Evolutionary conservation across 2,797 vertebrate genomes (phyloP).

Genomic region (Heteromormyrus szaboi): DNA sequence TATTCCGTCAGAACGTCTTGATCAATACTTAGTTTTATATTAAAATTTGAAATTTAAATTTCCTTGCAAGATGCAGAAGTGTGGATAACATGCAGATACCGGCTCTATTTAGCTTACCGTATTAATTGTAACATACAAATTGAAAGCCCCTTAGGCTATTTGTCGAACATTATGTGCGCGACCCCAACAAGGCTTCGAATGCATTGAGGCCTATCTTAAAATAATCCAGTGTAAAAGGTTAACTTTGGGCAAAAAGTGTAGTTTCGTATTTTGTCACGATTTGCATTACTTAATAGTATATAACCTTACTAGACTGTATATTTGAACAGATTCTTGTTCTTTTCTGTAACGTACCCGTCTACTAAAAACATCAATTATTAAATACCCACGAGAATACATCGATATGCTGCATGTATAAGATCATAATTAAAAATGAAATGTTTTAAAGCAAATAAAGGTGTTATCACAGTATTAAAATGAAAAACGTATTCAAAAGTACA

Average conservation of each 20-base stretch:
- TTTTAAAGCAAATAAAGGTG: neutral
- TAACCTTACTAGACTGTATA: neutral
- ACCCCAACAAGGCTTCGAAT: neutral
- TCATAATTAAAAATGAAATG: neutral
- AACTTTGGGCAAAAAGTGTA: neutral
- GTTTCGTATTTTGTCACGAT: neutral
- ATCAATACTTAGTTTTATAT: neutral
- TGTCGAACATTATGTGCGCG: neutral
- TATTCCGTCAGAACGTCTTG: neutral
- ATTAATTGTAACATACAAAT: neutral
- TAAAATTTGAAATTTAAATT: neutral
- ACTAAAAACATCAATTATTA: neutral
- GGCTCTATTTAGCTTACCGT: neutral
- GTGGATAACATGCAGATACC: neutral
- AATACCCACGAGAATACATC: neutral
- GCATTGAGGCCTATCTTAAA: neutral
- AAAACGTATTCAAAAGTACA: neutral
- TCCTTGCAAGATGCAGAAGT: neutral
- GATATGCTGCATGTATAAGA: neutral
- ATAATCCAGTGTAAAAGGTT: neutral
- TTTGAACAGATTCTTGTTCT: neutral
- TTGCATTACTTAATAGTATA: neutral
- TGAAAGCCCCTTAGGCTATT: neutral
- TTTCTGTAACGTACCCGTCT: neutral
- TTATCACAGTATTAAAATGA: neutral